phyloP scores from a whole-genome alignment of 2,113 vertebrate species.

The Clupea harengus region DNA sequence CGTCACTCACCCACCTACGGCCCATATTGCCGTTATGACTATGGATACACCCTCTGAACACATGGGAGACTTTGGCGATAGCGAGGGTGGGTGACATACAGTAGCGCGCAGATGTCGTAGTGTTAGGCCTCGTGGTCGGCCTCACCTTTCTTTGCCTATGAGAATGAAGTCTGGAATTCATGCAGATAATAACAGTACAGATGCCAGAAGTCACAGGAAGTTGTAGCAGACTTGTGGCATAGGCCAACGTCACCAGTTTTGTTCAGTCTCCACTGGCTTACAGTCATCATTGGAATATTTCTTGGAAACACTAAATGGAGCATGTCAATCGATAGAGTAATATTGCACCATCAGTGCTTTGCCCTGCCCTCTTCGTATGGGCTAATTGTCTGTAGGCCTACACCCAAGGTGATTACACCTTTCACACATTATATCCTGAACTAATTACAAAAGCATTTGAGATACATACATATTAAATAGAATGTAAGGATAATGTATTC shows the following conservation, averaged over 20 bases:
- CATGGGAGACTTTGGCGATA: neutral
- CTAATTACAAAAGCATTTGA: neutral
- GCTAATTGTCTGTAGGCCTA: neutral
- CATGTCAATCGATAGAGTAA: neutral
- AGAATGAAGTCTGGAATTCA: neutral
- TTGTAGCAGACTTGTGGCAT: neutral
- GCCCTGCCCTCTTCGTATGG: neutral
- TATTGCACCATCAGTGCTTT: neutral
- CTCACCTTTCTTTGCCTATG: conserved; percentile 3
- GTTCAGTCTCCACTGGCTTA: neutral
- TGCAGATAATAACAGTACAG: neutral
- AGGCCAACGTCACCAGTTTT: neutral
- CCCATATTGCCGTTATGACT: conserved; percentile 9
- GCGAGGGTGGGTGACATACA: neutral
- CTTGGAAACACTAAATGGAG: neutral
- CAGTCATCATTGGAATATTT: neutral
- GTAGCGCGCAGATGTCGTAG: neutral
- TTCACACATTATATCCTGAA: neutral
- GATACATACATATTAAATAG: neutral
- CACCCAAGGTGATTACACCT: neutral
- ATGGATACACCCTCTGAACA: neutral
- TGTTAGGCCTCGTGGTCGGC: neutral
- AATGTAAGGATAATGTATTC: neutral
- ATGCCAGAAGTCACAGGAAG: neutral
- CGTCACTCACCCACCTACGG: conserved; percentile 7